A percentile compares a stretch with the other conserved stretches of the same genome.
These are phyloP conservation scores for Zygaena filipendulae DNA, from an alignment of 2,888 invertebrate species.

Conservation along the genomic window DNA sequence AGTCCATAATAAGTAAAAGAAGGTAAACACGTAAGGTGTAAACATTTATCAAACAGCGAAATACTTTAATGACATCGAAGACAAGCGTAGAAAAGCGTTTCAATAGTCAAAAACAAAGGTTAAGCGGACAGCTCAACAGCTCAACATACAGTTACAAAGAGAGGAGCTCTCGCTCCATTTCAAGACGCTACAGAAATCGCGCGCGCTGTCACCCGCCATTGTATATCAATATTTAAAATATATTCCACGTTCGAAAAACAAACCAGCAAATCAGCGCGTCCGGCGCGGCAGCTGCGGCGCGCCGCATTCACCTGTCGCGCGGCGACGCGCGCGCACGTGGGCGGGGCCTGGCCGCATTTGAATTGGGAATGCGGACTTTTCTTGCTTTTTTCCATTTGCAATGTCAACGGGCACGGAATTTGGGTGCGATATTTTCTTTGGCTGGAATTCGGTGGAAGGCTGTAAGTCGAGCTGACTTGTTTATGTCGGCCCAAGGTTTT, in stretches of 20 bases:
- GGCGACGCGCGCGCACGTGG: slow-evolving; percentile 42
- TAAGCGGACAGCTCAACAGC: no score
- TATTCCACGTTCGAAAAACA: slow-evolving; percentile 44
- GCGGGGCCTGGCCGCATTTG: slow-evolving; percentile 45
- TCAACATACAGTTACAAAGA: no score
- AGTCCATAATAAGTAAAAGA: no score
- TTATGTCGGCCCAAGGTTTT: slow-evolving; percentile 44
- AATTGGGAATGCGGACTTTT: slow-evolving; percentile 42
- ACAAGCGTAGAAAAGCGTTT: no score
- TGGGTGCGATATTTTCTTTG: slow-evolving; percentile 65
- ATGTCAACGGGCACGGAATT: slow-evolving; percentile 55
- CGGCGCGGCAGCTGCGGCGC: slow-evolving; percentile 34
- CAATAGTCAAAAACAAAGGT: no score
- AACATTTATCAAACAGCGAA: no score
- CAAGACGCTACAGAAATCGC: slow-evolving; percentile 10
- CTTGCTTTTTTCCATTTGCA: slow-evolving; percentile 51
- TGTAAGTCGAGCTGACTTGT: slow-evolving; percentile 52
- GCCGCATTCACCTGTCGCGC: slow-evolving; percentile 61
- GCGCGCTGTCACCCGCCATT: slow-evolving; percentile 43
- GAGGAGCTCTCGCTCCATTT: slow-evolving; percentile 20
- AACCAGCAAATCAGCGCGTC: slow-evolving; percentile 46
- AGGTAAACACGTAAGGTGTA: no score
- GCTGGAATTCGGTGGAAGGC: slow-evolving; percentile 60
- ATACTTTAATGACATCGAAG: no score
- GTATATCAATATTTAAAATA: slow-evolving; percentile 55